Evolutionary conservation across 2,113 vertebrate genomes (phyloP).

Genomic region (Hylia prasina): DNA sequence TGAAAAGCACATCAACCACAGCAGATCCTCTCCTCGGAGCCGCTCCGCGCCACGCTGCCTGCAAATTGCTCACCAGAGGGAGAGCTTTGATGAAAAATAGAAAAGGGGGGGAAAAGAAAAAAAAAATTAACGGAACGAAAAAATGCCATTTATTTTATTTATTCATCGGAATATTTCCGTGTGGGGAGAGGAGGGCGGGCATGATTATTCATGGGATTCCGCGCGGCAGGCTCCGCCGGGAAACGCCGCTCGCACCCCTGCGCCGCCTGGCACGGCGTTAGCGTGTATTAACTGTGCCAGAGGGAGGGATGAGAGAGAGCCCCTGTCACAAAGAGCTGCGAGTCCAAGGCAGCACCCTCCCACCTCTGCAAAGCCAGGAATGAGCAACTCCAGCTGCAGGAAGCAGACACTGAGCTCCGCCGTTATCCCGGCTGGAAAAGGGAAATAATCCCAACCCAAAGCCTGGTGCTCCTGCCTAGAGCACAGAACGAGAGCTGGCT

Average conservation of each 20-base stretch:
- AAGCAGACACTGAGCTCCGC: rapidly evolving
- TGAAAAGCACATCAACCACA: not conserved
- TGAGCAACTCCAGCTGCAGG: rapidly evolving
- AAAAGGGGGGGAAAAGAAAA: rapidly evolving
- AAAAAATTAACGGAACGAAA: not conserved
- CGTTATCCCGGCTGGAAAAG: not conserved
- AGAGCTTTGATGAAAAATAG: constrained; percentile 36
- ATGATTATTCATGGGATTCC: not conserved
- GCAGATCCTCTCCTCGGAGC: not conserved
- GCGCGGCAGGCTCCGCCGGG: not conserved
- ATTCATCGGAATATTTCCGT: not conserved
- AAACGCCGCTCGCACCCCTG: not conserved
- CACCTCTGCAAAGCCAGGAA: not conserved
- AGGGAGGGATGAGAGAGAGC: not conserved
- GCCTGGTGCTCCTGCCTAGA: rapidly evolving
- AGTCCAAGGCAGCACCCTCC: not conserved
- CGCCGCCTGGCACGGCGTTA: not conserved
- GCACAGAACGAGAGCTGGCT: rapidly evolving
- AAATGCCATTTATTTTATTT: constrained; percentile 16
- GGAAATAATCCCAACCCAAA: not conserved
- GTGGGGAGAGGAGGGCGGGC: not conserved
- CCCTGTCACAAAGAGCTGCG: not conserved
- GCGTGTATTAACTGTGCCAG: not conserved
- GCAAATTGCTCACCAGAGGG: constrained; percentile 38
- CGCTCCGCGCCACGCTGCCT: not conserved